Evolutionary conservation across 1,140 invertebrate genomes (phyloP), one percentile per base, ranked within the genome.

Genomic region (Monochamus saltuarius): DNA sequence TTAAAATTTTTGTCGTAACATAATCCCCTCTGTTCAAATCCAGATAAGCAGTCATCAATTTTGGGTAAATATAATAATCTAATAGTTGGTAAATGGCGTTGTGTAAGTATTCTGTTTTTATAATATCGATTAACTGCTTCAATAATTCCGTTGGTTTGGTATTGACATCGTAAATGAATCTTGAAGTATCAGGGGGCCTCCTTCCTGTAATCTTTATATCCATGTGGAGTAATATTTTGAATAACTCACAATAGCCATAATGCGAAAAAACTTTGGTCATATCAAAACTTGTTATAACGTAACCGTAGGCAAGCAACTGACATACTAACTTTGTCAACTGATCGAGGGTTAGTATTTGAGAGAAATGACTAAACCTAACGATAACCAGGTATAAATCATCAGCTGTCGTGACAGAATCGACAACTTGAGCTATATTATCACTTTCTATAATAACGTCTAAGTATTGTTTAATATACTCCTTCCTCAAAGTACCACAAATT

Each of bases 371-470:
- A 2, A 47, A 57, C 9, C 46, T 47, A 2, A 57, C 46, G 19
- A 57, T 55, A 9, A 55, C 39, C 53, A 57, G 47, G 16, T 49
- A 57, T 19, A 57, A 57, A 49, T 57, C 56, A 3, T 49, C 43
- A 13, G 43, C 56, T 11, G 29, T 57, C 10, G 14, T 57, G 10
- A 57, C 8, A 10, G 56, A 50, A 11, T 57, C 45, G 8, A 57
- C 56, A 7, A 40, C 56, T 38, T 57, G 43, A 38, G 17, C 10
- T 11, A 57, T 10, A 40, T 57, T 57, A 37, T 57, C 56, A 19
- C 56, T 57, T 39, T 57, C 56, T 19, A 57, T 57, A 17, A 57
- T 57, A n/a, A 50, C 36, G 39, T 57, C 46, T 46, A 57, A 19
- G 9, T 57, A 57, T 17, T 57, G 45, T 36, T 49, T 49, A 14